Percentiles rank a stretch among this genome's conserved stretches.
Evolutionary conservation across 2,113 vertebrate species (phyloP).

Genomic region (Cnemophilus loriae): DNA sequence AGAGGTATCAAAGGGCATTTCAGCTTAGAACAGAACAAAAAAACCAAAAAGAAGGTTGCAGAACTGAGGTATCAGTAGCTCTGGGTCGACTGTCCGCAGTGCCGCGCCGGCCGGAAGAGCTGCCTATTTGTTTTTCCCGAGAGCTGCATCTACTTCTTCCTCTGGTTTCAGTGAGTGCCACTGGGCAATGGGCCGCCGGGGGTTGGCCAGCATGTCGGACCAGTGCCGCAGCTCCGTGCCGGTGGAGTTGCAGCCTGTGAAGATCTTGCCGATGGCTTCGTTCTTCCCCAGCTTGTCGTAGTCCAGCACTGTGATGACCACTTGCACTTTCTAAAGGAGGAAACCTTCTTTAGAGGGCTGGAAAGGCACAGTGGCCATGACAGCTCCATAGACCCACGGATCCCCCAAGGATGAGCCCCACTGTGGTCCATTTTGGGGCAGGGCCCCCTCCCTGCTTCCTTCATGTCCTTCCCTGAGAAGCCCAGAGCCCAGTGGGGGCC

Average conservation of each 20-base stretch:
- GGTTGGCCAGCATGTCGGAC: conserved; percentile 98
- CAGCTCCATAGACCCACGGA: background rate
- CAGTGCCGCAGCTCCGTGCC: conserved; percentile 96
- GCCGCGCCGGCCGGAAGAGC: background rate
- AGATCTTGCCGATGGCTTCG: conserved; percentile 96
- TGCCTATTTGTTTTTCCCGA: conserved; percentile 90
- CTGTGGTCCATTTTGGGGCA: fast-evolving
- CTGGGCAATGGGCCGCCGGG: conserved; percentile 94
- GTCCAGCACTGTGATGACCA: conserved; percentile 96
- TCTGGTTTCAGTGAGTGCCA: conserved; percentile 98
- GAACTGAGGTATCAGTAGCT: conserved; percentile 76
- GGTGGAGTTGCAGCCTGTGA: conserved; percentile 86
- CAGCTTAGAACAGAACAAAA: conserved; percentile 41
- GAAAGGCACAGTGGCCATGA: fast-evolving
- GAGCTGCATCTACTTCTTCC: conserved; percentile 92
- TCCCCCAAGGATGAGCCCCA: background rate
- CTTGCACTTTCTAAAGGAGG: conserved; percentile 87
- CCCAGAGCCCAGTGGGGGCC: too few relatives aligned
- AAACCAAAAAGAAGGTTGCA: conserved; percentile 41
- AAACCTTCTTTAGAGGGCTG: background rate
- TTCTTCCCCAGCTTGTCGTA: conserved; percentile 99
- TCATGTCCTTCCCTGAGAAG: fast-evolving
- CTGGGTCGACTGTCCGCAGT: conserved; percentile 50
- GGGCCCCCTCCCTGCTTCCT: background rate
- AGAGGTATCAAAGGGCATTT: conserved; percentile 52